These are phyloP conservation scores for Pseudochirops corinnae DNA, from an alignment of 2,797 vertebrate species.

Conservation along the genomic window DNA sequence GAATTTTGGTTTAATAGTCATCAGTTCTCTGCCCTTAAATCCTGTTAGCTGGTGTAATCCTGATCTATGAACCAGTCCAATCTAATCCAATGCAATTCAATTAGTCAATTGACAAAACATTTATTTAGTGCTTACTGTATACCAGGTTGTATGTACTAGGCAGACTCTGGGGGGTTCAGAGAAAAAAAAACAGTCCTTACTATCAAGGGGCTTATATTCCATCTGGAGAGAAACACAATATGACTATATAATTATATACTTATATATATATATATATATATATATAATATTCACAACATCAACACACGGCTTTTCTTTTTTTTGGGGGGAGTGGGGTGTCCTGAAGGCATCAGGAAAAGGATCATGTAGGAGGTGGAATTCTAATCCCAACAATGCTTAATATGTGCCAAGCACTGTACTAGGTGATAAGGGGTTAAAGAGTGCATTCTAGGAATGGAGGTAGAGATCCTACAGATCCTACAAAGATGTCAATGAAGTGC, in stretches of 20 bases:
- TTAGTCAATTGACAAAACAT: not conserved
- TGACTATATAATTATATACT: no score
- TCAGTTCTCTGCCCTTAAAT: not conserved
- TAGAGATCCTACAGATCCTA: not conserved
- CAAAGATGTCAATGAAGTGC: not conserved
- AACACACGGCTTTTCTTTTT: not conserved
- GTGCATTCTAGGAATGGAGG: not conserved
- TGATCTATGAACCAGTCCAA: not conserved
- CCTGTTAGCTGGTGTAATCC: not conserved
- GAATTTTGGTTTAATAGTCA: constrained; percentile 48
- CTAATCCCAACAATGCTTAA: not conserved
- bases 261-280: no score
- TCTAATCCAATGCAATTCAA: not conserved
- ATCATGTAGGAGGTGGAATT: not conserved
- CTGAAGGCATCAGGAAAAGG: not conserved
- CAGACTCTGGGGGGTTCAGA: not conserved
- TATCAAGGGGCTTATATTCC: not conserved
- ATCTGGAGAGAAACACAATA: not conserved
- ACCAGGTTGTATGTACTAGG: not conserved
- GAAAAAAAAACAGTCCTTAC: not conserved
- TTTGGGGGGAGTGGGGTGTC: no score
- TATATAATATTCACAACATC: not conserved
- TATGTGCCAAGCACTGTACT: not conserved
- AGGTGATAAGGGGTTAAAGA: not conserved
- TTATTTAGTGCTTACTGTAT: not conserved